phyloP scores from a whole-genome alignment of 2,888 invertebrate genomes.

The Torymus tubicola region DNA sequence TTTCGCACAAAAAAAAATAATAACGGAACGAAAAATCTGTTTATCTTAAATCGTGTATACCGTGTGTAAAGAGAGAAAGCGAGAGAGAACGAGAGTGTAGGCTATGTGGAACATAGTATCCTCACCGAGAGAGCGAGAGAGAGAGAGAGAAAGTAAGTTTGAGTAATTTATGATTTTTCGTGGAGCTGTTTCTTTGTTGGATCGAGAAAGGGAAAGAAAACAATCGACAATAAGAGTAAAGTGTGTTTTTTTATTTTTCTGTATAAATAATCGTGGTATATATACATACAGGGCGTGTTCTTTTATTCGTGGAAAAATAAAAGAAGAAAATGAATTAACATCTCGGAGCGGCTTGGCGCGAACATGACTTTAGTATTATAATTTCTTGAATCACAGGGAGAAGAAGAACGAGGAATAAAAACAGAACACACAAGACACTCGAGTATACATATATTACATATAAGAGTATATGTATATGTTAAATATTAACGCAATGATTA shows the following conservation, averaged over 20 bases:
- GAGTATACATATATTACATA: conserved; percentile 71
- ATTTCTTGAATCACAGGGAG: conserved; percentile 68
- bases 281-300: background rate
- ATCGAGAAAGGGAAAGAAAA: conserved; percentile 40
- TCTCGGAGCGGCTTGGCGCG: conserved; percentile 70
- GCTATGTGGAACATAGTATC: conserved; percentile 29
- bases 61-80: background rate
- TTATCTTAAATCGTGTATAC: conserved; percentile 42
- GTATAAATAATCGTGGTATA: background rate
- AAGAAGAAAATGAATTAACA: conserved; percentile 57
- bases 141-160: too few relatives aligned
- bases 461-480: conserved; percentile 76
- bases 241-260: conserved; percentile 43
- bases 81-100: too few relatives aligned
- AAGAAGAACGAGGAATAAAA: conserved; percentile 35
- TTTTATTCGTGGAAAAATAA: conserved; percentile 31
- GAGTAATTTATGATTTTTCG: conserved; percentile 43
- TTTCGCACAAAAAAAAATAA: conserved; percentile 51
- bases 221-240: conserved; percentile 61
- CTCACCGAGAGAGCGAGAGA: background rate
- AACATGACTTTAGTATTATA: conserved; percentile 75
- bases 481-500: conserved; percentile 76
- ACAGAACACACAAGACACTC: conserved; percentile 66
- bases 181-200: conserved; percentile 41
- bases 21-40: conserved; percentile 28